These are phyloP conservation scores for Physeter macrocephalus DNA, from an alignment of 2,113 vertebrate genomes.

Conservation along the genomic window DNA sequence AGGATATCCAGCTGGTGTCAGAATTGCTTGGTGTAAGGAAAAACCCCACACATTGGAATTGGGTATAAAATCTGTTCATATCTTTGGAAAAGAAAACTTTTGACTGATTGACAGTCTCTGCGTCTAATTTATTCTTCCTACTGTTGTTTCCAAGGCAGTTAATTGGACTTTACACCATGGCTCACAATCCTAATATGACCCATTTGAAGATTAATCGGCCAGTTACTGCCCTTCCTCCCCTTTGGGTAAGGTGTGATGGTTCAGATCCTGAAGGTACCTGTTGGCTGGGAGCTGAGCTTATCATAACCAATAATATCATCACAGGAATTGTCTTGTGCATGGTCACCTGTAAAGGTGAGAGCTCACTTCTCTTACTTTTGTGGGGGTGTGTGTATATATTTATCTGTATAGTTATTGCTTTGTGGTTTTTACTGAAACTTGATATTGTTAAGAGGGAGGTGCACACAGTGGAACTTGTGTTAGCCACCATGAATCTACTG, in stretches of 20 bases:
- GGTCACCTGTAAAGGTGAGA: slow-evolving; percentile 87
- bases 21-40: not conserved
- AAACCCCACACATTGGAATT: not conserved
- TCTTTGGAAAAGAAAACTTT: not conserved
- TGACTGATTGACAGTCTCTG: not conserved
- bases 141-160: slow-evolving; percentile 83
- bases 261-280: slow-evolving; percentile 85
- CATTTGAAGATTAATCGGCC: slow-evolving; percentile 53
- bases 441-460: not conserved
- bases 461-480: not conserved
- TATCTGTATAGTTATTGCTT: not conserved
- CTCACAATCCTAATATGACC: slow-evolving; percentile 87
- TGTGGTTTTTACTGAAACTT: not conserved
- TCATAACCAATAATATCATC: slow-evolving; percentile 73
- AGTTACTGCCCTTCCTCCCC: slow-evolving; percentile 78
- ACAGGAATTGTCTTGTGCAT: slow-evolving; percentile 84
- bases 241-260: slow-evolving; percentile 93
- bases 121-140: not conserved
- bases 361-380: not conserved
- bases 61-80: not conserved
- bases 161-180: slow-evolving; percentile 90
- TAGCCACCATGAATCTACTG: not conserved
- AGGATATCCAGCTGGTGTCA: not conserved
- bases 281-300: slow-evolving; percentile 92
- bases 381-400: not conserved